Evolutionary conservation across 2,888 invertebrate genomes (phyloP), one percentile per base, ranked within the genome.

Genomic region (Melieria omissa): DNA sequence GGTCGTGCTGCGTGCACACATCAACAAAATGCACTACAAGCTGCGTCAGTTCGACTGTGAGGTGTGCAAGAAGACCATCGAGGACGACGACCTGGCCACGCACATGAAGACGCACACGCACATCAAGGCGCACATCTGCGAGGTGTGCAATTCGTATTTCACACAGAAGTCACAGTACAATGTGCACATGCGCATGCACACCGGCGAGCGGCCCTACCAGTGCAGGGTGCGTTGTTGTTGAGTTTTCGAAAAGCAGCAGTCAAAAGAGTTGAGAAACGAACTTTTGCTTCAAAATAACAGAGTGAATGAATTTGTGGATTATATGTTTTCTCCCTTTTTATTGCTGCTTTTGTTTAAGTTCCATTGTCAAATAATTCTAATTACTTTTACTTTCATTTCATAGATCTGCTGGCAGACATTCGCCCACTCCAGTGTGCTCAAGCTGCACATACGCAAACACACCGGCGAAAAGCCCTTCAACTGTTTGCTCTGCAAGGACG

Each of bases 401-500:
- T 65, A 85, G 86, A 84, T 86, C 68, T 86, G 85, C 69, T 84
- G 85, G 75, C 85, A 83, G 67, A 82, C 82, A 1, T 96, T 95
- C 83, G 92, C 94, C 0, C 95, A 95, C 86, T 94, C 95, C 1
- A 95, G 94, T 12, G 95, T 95, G 0, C 88, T 95, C 6, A 94
- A 94, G 87, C 88, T 95, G 65, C 95, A 96, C 84, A 93, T 93
- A 9, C 89, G 95, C 58, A 89, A 93, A 12, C 95, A 95, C 82
- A 95, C 95, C 0, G 95, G 95, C 0, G 95, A 95, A 84, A 93
- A 94, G 79, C 95, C 95, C 0, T 95, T 95, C 83, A 89, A 88
- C 62, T 93, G 93, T 81, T 88, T 90, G 12, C 87, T 92, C 78
- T 94, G 94, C 81, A 83, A 84, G 74, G 86, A 88, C 60, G 91